A percentile compares a stretch with the other conserved stretches of the same genome.
Evolutionary conservation across 1,140 invertebrate species (phyloP).

Genomic region (Drosophila littoralis): DNA sequence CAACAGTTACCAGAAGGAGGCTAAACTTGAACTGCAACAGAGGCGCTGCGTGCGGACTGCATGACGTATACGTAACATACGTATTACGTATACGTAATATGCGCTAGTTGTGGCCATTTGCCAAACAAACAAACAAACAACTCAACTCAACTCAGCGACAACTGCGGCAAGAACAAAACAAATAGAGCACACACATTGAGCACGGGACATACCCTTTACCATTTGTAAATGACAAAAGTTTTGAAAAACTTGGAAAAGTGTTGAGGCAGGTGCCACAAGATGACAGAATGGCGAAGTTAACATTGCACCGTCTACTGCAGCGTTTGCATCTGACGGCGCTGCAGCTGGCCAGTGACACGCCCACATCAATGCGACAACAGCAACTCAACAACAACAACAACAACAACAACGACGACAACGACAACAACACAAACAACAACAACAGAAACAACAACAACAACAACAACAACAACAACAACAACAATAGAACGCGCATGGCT

Average conservation of each 20-base stretch:
- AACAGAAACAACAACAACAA: slow-evolving; percentile 46
- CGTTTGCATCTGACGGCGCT: slow-evolving; percentile 64
- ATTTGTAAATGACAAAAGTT: slow-evolving; percentile 75
- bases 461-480: slow-evolving; percentile 39
- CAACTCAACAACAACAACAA: slow-evolving; percentile 42
- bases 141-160: slow-evolving; percentile 34
- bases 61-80: slow-evolving; percentile 63
- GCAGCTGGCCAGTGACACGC: slow-evolving; percentile 52
- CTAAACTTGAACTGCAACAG: slow-evolving; percentile 45
- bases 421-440: slow-evolving; percentile 44
- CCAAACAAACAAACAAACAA: slow-evolving; percentile 35
- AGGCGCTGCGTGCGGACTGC: slow-evolving; percentile 38
- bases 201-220: slow-evolving; percentile 14
- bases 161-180: slow-evolving; percentile 13
- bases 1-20: slow-evolving; percentile 12
- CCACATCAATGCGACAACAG: slow-evolving; percentile 30
- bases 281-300: slow-evolving; percentile 79
- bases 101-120: slow-evolving; percentile 63
- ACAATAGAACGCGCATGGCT: slow-evolving; percentile 50
- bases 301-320: slow-evolving; percentile 70
- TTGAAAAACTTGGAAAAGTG: slow-evolving; percentile 52
- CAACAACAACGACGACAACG: slow-evolving; percentile 39
- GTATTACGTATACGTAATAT: slow-evolving; percentile 71
- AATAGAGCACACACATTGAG: slow-evolving; percentile 15
- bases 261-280: slow-evolving; percentile 57